Conservation (phyloP, 2,113 vertebrate genomes). For the Fulmarus glacialis region DNA sequence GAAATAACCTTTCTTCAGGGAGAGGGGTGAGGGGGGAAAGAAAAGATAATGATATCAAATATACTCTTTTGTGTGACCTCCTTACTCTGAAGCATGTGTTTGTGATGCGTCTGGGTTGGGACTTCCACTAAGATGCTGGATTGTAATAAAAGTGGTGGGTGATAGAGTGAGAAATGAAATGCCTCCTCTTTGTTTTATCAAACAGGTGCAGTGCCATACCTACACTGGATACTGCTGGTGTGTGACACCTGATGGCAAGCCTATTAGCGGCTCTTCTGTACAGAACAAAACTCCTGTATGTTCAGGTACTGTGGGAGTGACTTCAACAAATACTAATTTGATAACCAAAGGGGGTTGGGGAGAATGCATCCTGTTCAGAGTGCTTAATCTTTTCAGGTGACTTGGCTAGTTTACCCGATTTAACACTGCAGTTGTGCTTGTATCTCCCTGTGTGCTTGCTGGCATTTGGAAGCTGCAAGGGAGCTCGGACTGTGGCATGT, state of each 20-base stretch:
- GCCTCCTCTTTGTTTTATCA: constrained; percentile 29
- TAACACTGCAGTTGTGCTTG: not conserved
- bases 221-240: constrained; percentile 99
- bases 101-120: not conserved
- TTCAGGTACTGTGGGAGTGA: constrained; percentile 89
- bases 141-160: not conserved
- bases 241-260: constrained; percentile 94
- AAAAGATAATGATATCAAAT: not conserved
- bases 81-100: not conserved
- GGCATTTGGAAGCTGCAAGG: not conserved
- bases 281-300: constrained; percentile 98
- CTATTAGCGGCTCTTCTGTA: constrained; percentile 96
- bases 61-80: not conserved
- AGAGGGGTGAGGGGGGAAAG: not conserved
- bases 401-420: not conserved
- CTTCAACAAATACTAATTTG: not conserved
- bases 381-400: not conserved
- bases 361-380: not conserved
- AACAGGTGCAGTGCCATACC: constrained; percentile 97
- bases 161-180: constrained; percentile 17
- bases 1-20: not conserved
- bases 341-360: not conserved
- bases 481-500: not conserved
- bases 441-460: not conserved
- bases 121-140: not conserved